Percentiles rank a stretch among this genome's conserved stretches.
phyloP scores from a whole-genome alignment of 1,140 invertebrate species.

The Tetranychus cinnabarinus region DNA sequence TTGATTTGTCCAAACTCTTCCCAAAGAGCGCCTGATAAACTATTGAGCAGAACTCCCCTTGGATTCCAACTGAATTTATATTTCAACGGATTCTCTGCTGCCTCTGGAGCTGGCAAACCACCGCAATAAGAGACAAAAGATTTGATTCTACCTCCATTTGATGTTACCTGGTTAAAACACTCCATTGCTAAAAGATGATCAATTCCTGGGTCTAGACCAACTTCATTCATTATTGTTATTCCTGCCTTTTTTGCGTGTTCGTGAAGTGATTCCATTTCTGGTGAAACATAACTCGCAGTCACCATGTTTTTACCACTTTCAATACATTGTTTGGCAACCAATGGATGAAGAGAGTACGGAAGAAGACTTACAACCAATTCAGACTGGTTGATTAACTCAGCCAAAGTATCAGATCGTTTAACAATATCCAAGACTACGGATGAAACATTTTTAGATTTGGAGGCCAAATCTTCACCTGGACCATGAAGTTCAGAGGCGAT shows the following conservation, averaged over 20 bases:
- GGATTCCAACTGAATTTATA: conserved; percentile 99
- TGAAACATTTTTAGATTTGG: conserved; percentile 48
- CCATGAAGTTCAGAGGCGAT: conserved; percentile 26
- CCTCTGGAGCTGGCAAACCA: conserved; percentile 80
- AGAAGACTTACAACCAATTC: conserved; percentile 70
- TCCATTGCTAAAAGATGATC: conserved; percentile 93
- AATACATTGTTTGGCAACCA: conserved; percentile 62
- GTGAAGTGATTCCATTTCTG: conserved; percentile 53
- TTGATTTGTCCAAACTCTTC: conserved; percentile 49
- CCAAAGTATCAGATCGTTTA: conserved; percentile 37
- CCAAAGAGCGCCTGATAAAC: conserved; percentile 64
- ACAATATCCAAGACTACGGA: conserved; percentile 55
- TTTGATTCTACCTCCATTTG: conserved; percentile 45
- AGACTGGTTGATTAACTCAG: conserved; percentile 41
- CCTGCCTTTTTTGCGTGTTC: conserved; percentile 52
- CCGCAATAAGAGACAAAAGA: conserved; percentile 95
- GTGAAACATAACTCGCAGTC: conserved; percentile 78
- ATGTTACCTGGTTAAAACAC: conserved; percentile 71
- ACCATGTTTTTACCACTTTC: conserved; percentile 66
- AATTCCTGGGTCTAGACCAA: conserved; percentile 90
- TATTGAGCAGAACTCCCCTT: conserved; percentile 64
- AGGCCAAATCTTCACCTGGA: conserved; percentile 55
- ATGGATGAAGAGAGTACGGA: conserved; percentile 69
- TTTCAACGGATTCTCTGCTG: conserved; percentile 62
- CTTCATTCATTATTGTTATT: conserved; percentile 76